Conservation (phyloP, 2,113 vertebrate species). For the Pogonocichla stellata region DNA sequence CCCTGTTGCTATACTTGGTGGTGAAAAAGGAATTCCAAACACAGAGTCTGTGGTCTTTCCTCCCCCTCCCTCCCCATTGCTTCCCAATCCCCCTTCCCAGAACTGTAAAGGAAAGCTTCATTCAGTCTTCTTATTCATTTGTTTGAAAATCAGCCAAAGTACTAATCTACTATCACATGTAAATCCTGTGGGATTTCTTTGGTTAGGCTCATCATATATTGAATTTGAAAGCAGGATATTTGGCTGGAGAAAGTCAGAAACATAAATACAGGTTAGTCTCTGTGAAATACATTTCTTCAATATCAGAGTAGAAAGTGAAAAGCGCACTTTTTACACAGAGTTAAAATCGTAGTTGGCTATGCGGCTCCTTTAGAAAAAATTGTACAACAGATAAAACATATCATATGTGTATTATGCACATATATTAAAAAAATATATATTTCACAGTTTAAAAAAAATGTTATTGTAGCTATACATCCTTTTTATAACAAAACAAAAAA, state of each 20-base stretch:
- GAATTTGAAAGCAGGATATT: constrained; percentile 21
- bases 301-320: background rate
- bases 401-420: background rate
- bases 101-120: constrained; percentile 1
- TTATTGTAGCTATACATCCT: background rate
- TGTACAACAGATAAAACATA: background rate
- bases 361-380: background rate
- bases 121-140: background rate
- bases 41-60: background rate
- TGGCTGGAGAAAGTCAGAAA: background rate
- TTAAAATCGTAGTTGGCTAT: background rate
- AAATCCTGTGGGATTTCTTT: background rate
- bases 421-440: background rate
- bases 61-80: background rate
- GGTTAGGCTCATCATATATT: background rate
- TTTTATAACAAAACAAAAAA: background rate
- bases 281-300: background rate
- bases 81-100: background rate
- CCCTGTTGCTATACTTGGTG: constrained; percentile 3
- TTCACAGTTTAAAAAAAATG: background rate
- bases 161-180: background rate
- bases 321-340: background rate
- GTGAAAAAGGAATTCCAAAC: constrained; percentile 35
- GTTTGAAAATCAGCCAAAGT: constrained; percentile 9
- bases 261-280: background rate